Evolutionary conservation across 2,113 vertebrate species (phyloP), one percentile per base, ranked within the genome.

Genomic region (Calidris pygmaea): DNA sequence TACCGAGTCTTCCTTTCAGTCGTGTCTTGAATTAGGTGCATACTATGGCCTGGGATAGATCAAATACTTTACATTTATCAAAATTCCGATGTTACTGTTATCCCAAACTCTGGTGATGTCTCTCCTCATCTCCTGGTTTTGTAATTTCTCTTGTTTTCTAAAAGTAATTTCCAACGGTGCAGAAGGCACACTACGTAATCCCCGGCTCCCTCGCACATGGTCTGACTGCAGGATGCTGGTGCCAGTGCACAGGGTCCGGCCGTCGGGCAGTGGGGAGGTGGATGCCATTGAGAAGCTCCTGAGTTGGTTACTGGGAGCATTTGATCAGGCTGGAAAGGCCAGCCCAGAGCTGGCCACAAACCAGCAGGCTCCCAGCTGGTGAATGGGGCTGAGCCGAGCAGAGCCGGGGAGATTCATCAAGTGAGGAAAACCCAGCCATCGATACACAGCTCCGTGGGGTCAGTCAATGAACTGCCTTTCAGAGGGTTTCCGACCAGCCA

Each of bases 401-500:
- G 89, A 34, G 78, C 41, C 20, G 63, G 78, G 93, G 83, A 93
- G 83, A 95, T 96, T 65, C 87, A 60, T 94, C 93, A 90, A 35
- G 56, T 65, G 71, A 91, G 90, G 85, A 95, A 96, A 96, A 97
- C 66, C 73, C 50, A 17, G 85, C 76, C 66, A n/a, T 96, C 89
- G 59, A 90, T 94, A 87, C 47, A 27, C 67, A 71, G 95, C 91
- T 87, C 77, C 6, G 6, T 50, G 82, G 88, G 96, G 80, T 65
- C 63, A 17, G 85, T 87, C 93, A 72, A 62, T 85, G 94, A 85
- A n/a, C 85, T 67, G 91, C 95, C 90, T 96, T 94, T 79, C 85
- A 23, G 84, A 91, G 83, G 86, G 92, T 72, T 96, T 88, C 93
- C n/a, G 24, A 94, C 93, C 96, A 95, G 93, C 85, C 85, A 74